phyloP scores from a whole-genome alignment of 53 echinoderm and acorn worm species.

The Echinarachnius parma region DNA sequence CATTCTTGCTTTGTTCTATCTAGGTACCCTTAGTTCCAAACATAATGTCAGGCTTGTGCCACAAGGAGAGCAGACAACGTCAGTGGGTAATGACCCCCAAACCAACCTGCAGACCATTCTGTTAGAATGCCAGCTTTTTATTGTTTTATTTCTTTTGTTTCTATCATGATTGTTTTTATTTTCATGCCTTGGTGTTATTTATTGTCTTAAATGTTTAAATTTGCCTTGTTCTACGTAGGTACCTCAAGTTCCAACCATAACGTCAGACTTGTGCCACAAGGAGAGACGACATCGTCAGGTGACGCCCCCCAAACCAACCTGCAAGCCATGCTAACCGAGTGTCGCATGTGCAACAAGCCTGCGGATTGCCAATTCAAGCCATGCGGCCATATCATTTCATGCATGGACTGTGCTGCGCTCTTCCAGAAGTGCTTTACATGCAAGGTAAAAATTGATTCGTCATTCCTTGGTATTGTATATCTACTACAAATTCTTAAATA shows the following conservation, averaged over 20 bases:
- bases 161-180: too few relatives aligned
- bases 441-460: too few relatives aligned
- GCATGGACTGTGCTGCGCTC: conserved; percentile 89
- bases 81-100: too few relatives aligned
- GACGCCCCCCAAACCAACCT: conserved; percentile 52
- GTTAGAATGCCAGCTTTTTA: too few relatives aligned
- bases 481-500: too few relatives aligned
- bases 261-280: not conserved
- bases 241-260: not conserved
- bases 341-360: conserved; percentile 75
- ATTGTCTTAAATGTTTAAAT: not conserved
- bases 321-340: conserved; percentile 69
- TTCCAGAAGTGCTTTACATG: conserved; percentile 88
- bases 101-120: not conserved
- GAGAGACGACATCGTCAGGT: conserved; percentile 1
- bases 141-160: too few relatives aligned
- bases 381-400: conserved; percentile 73
- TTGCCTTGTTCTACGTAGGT: not conserved
- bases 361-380: conserved; percentile 81
- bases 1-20: too few relatives aligned
- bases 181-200: too few relatives aligned
- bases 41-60: too few relatives aligned
- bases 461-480: too few relatives aligned
- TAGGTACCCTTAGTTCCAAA: too few relatives aligned
- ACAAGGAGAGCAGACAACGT: too few relatives aligned